These are phyloP conservation scores for Meta bourneti DNA, from an alignment of 2,888 invertebrate species.

Conservation along the genomic window DNA sequence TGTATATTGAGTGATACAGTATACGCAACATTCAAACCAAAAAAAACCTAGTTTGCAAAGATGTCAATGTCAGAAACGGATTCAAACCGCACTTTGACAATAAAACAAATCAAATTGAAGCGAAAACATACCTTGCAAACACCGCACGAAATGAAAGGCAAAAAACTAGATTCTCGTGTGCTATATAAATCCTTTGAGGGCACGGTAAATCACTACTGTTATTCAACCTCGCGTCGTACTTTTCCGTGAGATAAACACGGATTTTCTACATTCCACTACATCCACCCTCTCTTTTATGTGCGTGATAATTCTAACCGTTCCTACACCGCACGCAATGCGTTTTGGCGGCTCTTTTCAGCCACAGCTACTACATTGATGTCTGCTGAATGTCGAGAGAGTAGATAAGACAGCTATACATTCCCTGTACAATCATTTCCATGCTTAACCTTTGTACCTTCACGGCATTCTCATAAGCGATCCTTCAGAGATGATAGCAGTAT, in stretches of 20 bases:
- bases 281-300: background rate
- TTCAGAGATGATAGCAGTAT: background rate
- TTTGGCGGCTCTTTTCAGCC: background rate
- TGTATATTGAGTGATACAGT: too few species aligned
- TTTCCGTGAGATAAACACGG: background rate
- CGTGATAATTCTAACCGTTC: background rate
- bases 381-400: background rate
- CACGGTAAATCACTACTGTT: background rate
- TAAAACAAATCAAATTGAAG: background rate
- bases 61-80: background rate
- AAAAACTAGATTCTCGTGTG: background rate
- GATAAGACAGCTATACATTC: background rate
- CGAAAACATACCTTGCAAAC: background rate
- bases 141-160: background rate
- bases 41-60: background rate
- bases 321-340: background rate
- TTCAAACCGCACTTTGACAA: background rate
- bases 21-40: background rate
- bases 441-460: background rate
- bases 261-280: background rate
- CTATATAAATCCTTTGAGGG: background rate
- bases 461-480: background rate
- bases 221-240: background rate
- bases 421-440: background rate
- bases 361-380: background rate